A percentile compares a stretch with the other conserved stretches of the same genome.
phyloP scores from a whole-genome alignment of 1,140 invertebrate genomes.

The Acyrthosiphon pisum region DNA sequence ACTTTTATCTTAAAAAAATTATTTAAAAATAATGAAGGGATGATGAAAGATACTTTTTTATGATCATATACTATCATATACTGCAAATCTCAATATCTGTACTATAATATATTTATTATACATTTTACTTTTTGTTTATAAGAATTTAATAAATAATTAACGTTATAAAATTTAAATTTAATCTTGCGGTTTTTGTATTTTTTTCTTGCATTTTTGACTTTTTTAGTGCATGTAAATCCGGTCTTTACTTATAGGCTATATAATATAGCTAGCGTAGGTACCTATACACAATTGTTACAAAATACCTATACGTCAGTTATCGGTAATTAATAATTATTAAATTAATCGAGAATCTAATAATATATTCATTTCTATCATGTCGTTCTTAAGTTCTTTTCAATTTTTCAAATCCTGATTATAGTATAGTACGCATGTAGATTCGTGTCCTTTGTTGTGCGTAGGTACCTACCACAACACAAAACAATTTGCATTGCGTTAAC shows the following conservation, averaged over 20 bases:
- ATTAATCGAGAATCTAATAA: neutral
- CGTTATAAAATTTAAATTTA: no score
- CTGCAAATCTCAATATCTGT: no score
- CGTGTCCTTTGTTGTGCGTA: neutral
- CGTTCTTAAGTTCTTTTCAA: neutral
- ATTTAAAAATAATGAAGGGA: neutral
- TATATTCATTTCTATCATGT: neutral
- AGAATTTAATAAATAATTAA: no score
- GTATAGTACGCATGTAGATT: neutral
- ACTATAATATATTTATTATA: no score
- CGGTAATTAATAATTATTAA: neutral
- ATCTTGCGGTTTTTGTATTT: no score
- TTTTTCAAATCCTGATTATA: neutral
- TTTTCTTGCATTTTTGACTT: no score
- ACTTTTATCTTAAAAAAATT: neutral
- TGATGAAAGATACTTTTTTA: neutral
- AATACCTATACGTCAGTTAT: no score
- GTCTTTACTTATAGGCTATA: neutral
- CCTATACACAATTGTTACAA: neutral
- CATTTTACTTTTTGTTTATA: no score
- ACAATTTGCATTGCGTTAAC: neutral
- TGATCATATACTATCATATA: neutral
- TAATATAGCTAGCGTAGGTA: neutral
- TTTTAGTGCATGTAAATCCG: no score
- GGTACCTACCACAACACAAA: neutral